Evolutionary conservation across 2,888 invertebrate species (phyloP).

Genomic region (Nomada ferruginata): DNA sequence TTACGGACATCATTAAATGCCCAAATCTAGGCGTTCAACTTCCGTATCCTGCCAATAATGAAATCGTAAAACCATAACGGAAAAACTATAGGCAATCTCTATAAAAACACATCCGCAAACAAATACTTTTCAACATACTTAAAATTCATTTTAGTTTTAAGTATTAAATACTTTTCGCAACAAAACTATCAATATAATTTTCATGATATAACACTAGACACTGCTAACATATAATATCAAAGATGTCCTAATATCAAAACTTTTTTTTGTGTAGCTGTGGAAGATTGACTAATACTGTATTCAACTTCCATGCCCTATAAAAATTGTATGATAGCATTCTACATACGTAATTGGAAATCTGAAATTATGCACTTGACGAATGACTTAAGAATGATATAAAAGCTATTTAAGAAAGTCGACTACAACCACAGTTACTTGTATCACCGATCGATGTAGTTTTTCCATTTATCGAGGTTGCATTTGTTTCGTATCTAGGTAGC

Average conservation of each 20-base stretch:
- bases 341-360: constrained; percentile 59
- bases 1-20: constrained; percentile 40
- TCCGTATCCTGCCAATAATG: constrained; percentile 42
- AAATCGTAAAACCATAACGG: constrained; percentile 49
- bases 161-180: constrained; percentile 61
- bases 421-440: constrained; percentile 87
- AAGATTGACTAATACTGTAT: constrained; percentile 65
- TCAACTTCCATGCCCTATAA: constrained; percentile 65
- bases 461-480: constrained; percentile 89
- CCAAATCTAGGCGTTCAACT: constrained; percentile 43
- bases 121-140: constrained; percentile 58
- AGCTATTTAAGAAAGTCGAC: constrained; percentile 81
- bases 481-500: constrained; percentile 90
- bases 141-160: constrained; percentile 49
- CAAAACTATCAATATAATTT: constrained; percentile 64
- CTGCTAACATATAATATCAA: constrained; percentile 65
- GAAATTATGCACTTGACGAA: constrained; percentile 51
- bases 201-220: constrained; percentile 62
- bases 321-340: constrained; percentile 58
- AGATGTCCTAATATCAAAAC: constrained; percentile 59
- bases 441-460: constrained; percentile 90
- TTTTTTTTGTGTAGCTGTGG: constrained; percentile 39
- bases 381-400: constrained; percentile 65
- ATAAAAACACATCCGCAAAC: constrained; percentile 52
- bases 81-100: constrained; percentile 39